These are phyloP conservation scores for Umimayanthus chanpuru DNA, from an alignment of 92 coral and sea anemone genomes.

Conservation along the genomic window DNA sequence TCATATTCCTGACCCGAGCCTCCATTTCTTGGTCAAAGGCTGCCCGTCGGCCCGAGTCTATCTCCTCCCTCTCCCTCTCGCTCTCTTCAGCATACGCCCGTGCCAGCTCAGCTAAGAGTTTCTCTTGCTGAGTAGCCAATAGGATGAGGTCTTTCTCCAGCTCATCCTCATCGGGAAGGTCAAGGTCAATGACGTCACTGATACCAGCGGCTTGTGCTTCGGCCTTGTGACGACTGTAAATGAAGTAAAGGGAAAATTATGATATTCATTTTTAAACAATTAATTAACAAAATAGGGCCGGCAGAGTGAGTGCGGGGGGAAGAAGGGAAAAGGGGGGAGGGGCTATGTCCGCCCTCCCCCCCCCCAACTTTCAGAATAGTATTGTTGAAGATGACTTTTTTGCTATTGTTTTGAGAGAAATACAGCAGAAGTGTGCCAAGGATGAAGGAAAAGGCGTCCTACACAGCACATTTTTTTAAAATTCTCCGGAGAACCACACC, in stretches of 20 bases:
- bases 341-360: too few relatives aligned
- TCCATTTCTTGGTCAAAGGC: constrained; percentile 96
- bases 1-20: constrained; percentile 87
- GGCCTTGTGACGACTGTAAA: constrained; percentile 84
- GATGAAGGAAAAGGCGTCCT: too few relatives aligned
- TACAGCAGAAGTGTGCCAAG: too few relatives aligned
- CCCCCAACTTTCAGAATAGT: too few relatives aligned
- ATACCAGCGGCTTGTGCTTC: constrained; percentile 96
- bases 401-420: too few relatives aligned
- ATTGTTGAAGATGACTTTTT: too few relatives aligned
- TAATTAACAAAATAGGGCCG: too few relatives aligned
- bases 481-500: too few relatives aligned
- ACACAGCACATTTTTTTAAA: too few relatives aligned
- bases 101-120: constrained; percentile 85
- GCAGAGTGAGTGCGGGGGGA: too few relatives aligned
- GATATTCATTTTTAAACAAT: background rate
- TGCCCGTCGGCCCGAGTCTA: constrained; percentile 85
- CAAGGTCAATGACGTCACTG: constrained; percentile 94
- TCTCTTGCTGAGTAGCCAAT: constrained; percentile 91
- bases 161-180: constrained; percentile 91
- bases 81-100: constrained; percentile 92
- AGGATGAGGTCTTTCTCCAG: constrained; percentile 85
- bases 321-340: too few relatives aligned
- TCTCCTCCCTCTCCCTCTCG: constrained; percentile 77
- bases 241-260: background rate